These are phyloP conservation scores for Heliconius ismenius DNA, from an alignment of 2,888 invertebrate genomes.

Conservation along the genomic window DNA sequence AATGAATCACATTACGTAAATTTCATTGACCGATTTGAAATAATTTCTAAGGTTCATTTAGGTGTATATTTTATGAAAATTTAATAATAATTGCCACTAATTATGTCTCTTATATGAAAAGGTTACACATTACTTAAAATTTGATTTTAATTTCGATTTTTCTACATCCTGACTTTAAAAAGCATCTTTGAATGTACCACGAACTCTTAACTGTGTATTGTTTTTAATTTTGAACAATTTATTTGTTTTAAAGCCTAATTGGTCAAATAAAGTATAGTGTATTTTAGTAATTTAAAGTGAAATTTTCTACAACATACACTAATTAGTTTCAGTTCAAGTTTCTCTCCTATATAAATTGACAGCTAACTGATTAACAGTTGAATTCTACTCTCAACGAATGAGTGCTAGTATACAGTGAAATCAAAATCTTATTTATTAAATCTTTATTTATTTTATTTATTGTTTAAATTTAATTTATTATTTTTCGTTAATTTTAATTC, in stretches of 20 bases:
- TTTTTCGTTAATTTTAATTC: neutral
- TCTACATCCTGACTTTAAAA: neutral
- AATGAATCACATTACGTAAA: constrained; percentile 59
- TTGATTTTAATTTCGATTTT: neutral
- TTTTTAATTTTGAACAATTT: constrained; percentile 1
- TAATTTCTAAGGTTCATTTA: no score
- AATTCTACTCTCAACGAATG: neutral
- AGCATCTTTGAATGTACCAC: neutral
- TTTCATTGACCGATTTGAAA: constrained; percentile 13
- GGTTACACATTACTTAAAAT: no score
- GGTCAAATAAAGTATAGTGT: neutral
- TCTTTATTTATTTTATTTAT: no score
- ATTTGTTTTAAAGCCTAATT: neutral
- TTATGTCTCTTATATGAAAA: neutral
- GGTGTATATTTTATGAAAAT: neutral
- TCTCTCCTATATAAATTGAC: neutral
- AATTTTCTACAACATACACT: neutral
- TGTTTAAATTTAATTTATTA: neutral
- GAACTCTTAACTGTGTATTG: neutral
- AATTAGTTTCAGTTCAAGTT: neutral
- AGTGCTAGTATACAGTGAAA: neutral
- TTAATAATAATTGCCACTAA: neutral
- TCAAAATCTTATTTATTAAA: no score
- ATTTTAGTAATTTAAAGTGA: neutral
- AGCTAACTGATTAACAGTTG: neutral